Base-by-base conservation (phyloP, 2,113 vertebrate species). In the Hyperoodon ampullatus region DNA sequence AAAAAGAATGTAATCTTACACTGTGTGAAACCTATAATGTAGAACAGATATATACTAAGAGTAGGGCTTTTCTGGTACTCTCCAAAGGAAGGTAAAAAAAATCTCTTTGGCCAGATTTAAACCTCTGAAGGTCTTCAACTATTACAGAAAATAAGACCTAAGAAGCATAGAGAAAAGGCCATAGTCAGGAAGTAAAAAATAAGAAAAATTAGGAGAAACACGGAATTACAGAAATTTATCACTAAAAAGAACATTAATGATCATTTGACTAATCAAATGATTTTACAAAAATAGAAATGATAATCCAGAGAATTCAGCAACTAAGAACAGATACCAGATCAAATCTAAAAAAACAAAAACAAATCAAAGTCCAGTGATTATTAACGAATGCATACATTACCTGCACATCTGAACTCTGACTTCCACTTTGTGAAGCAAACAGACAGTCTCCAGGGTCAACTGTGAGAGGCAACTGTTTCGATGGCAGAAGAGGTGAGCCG, bases 331-430 rank as follows among this genome's bases (percentile, higher is more conserved):
- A 70, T 11, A 53, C 21, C 33, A 68, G 23, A 77, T 28, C 39
- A 93, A 95, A 68, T 21, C 30, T 78, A 74, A 65, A 92, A 75
- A 55, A 61, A 83, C 10, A 24, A 71, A 84, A 26, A 42, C n/a
- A 58, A 35, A 26, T 58, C n/a, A 65, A 60, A 61, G 0, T 12
- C 8, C 1, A 21, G 3, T 7, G 65, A 81, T 30, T 42, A 94
- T 44, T 88, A 42, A 60, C 0, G 0, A n/a, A 86, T 1, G 5
- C 23, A 35, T 4, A 35, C 50, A 89, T 98, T 98, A 99, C 99
- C 99, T 99, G 99, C 44, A 99, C 99, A 39, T 77, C 96, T 44
- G 98, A 97, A 71, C 96, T 85, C 77, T 92, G 98, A 77, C 81
- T 98, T 96, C 98, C 91, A 81, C 97, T 98, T 90, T 98, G 98